A percentile compares a stretch with the other conserved stretches of the same genome.
These are phyloP conservation scores for Coptodon rendalli DNA, from an alignment of 2,113 vertebrate species.

Conservation along the genomic window DNA sequence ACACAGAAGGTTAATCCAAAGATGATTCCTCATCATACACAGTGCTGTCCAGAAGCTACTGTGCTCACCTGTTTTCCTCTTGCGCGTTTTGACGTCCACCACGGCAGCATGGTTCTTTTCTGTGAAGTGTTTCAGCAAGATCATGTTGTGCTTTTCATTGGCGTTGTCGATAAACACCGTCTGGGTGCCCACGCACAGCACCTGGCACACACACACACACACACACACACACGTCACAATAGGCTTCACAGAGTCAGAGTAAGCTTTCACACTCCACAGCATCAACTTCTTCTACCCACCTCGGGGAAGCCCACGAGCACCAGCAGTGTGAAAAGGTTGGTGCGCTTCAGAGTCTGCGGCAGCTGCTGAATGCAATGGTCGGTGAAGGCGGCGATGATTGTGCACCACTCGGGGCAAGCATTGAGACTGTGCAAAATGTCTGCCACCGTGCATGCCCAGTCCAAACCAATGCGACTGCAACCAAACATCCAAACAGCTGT, in stretches of 20 bases:
- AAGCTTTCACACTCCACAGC: background rate
- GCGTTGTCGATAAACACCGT: conserved; percentile 95
- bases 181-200: conserved; percentile 91
- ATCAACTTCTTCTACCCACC: conserved; percentile 61
- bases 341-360: conserved; percentile 87
- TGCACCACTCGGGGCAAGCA: conserved; percentile 79
- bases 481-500: background rate
- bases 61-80: conserved; percentile 87
- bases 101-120: conserved; percentile 95
- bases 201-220: conserved; percentile 61
- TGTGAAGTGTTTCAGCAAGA: conserved; percentile 94
- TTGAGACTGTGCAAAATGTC: conserved; percentile 88
- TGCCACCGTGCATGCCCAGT: conserved; percentile 95
- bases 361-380: conserved; percentile 89
- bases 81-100: conserved; percentile 91
- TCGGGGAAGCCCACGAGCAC: conserved; percentile 96
- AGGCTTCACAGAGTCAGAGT: background rate
- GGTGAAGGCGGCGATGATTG: conserved; percentile 84
- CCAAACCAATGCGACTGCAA: conserved; percentile 86
- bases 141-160: conserved; percentile 89
- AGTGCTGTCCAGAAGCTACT: background rate
- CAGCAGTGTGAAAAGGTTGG: conserved; percentile 92
- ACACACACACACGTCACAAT: background rate
- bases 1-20: background rate
- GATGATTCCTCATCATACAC: too few species aligned